Percentiles rank a stretch among this genome's conserved stretches.
Evolutionary conservation across 2,888 invertebrate species (phyloP).

Genomic region (Volucella inanis): DNA sequence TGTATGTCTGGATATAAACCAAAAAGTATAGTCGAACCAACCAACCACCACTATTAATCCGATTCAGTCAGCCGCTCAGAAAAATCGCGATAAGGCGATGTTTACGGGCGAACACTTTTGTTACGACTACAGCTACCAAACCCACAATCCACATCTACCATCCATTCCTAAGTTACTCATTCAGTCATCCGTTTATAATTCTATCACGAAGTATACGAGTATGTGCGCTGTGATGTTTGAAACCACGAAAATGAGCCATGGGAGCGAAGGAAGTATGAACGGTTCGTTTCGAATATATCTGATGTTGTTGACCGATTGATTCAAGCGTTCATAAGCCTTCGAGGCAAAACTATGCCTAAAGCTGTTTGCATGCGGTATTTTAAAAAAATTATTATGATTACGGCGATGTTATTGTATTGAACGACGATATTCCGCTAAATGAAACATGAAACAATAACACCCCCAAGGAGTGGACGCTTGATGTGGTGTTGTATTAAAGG

Average conservation of each 20-base stretch:
- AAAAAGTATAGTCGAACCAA: slow-evolving; percentile 13
- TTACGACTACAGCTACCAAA: slow-evolving; percentile 32
- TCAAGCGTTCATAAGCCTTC: slow-evolving; percentile 41
- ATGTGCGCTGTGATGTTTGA: slow-evolving; percentile 9
- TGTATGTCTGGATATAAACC: slow-evolving; percentile 4
- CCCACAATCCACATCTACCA: slow-evolving; percentile 25
- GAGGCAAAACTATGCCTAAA: slow-evolving; percentile 36
- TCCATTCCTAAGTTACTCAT: slow-evolving; percentile 10
- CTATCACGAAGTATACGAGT: slow-evolving; percentile 23
- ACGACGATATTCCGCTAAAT: slow-evolving; percentile 22
- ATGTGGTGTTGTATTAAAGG: not conserved
- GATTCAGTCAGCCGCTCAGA: slow-evolving; percentile 30
- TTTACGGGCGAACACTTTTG: slow-evolving; percentile 65
- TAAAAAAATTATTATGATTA: slow-evolving; percentile 31
- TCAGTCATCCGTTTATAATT: slow-evolving; percentile 29
- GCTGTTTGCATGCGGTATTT: slow-evolving; percentile 46
- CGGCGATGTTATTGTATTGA: not conserved
- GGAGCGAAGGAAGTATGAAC: slow-evolving; percentile 9
- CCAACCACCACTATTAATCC: slow-evolving; percentile 39
- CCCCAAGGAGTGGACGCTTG: slow-evolving; percentile 10
- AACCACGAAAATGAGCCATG: slow-evolving; percentile 31
- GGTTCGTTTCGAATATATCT: slow-evolving; percentile 24
- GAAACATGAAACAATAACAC: slow-evolving; percentile 26
- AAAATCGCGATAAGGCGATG: slow-evolving; percentile 65
- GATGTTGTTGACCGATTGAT: slow-evolving; percentile 54